Evolutionary conservation across 2,888 invertebrate species (phyloP), one percentile per base, ranked within the genome.

Genomic region (Macrophya annulata): DNA sequence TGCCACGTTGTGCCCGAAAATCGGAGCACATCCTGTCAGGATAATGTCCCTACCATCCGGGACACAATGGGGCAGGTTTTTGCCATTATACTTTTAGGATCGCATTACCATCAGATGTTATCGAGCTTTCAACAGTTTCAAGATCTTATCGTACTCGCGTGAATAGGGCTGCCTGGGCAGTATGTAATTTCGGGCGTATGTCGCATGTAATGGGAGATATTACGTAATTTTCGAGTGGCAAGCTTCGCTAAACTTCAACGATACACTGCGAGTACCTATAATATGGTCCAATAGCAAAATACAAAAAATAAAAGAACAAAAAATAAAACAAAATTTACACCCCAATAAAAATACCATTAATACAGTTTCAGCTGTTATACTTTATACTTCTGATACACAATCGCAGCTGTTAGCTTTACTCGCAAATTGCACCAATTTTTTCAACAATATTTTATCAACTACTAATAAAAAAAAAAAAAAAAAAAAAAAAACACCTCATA

Each of bases 11-110:
- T 87, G 87, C 88, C 89, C 84, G 88, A 90, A 90, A 89, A 92
- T 91, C 90, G 89, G 89, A 89, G 90, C 91, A 91, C 90, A 91
- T 92, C 92, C 92, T 92, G 91, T 89, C 86, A 87, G 84, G 85
- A 88, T 86, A 90, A 89, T 89, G 89, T 85, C 83, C 85, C 83
- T 74, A 17, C 85, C 77, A 79, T 71, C 81, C 72, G 68, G 68
- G 79, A 71, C 71, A 85, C 85, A 85, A 85, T 85, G 59, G 72
- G 85, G 85, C 79, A 81, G 85, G 85, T 85, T 85, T 81, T 82
- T 81, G 82, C 72, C 85, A 85, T 85, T 85, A 85, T 85, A 85
- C 77, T 85, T 85, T 85, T 51, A 81, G 85, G 81, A 85, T 85
- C 88, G 86, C 91, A 90, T 91, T 91, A 91, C 90, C 88, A 88